These are phyloP conservation scores for Hippocampus zosterae DNA, from an alignment of 2,113 vertebrate species.

Conservation along the genomic window DNA sequence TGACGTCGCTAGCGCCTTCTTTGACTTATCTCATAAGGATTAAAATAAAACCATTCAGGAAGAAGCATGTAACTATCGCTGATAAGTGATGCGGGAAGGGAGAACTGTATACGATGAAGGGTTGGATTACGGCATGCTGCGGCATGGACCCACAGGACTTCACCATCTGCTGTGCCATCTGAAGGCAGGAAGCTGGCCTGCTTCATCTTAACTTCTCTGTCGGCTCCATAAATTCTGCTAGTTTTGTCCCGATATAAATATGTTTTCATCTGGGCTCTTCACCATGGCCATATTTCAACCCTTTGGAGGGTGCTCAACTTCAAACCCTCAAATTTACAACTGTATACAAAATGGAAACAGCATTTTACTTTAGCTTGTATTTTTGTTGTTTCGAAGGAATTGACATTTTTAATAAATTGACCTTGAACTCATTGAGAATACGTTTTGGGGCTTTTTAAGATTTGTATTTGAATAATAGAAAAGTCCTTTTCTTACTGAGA, in stretches of 20 bases:
- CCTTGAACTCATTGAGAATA: background rate
- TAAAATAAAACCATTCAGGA: background rate
- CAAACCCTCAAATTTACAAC: too few relatives aligned
- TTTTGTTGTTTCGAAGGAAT: background rate
- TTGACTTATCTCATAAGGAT: background rate
- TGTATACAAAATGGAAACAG: too few relatives aligned
- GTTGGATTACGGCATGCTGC: conserved; percentile 24
- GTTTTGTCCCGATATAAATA: conserved; percentile 33
- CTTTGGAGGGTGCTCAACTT: background rate
- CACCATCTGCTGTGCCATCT: conserved; percentile 70
- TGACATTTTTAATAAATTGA: background rate
- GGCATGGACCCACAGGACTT: conserved; percentile 33
- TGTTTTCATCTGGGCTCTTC: conserved; percentile 1
- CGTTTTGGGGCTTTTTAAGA: background rate
- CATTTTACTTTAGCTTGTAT: background rate
- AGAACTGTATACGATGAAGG: conserved; percentile 9
- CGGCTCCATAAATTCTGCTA: conserved; percentile 24
- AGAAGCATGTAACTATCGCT: background rate
- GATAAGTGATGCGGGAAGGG: conserved; percentile 9
- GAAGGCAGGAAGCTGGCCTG: conserved; percentile 51
- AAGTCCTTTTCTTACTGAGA: background rate
- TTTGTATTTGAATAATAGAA: background rate
- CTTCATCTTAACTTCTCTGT: conserved; percentile 31
- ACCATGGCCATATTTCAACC: conserved; percentile 1
- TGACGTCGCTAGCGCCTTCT: background rate